Percentiles rank a stretch among this genome's conserved stretches.
Evolutionary conservation across 2,113 vertebrate species (phyloP).

Genomic region (Hydropotes inermis): DNA sequence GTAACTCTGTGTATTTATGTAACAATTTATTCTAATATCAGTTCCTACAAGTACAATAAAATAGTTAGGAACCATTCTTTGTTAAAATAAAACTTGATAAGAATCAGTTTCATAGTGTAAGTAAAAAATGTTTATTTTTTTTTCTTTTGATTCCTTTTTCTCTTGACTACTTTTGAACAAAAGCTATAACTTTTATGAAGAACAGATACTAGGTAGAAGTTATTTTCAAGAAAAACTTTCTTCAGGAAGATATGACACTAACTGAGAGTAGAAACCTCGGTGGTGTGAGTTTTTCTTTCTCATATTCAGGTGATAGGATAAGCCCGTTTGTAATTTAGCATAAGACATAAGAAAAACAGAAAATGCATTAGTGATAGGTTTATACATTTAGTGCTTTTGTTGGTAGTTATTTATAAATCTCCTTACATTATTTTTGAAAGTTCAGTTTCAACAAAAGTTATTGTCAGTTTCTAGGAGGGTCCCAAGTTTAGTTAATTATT

Average conservation of each 20-base stretch:
- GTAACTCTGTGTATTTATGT: neutral
- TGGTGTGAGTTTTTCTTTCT: neutral
- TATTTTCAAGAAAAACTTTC: neutral
- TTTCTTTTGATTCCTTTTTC: neutral
- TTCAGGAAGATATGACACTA: neutral
- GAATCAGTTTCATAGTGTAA: neutral
- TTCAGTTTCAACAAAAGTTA: constrained; percentile 1
- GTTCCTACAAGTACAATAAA: neutral
- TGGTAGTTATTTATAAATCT: constrained; percentile 41
- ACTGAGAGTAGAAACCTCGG: neutral
- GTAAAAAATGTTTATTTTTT: neutral
- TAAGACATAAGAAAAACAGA: neutral
- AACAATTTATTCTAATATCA: neutral
- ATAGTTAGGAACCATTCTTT: neutral
- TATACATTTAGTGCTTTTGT: neutral
- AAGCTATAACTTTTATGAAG: neutral
- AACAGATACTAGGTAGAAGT: neutral
- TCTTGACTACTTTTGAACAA: neutral
- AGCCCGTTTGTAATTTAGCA: neutral
- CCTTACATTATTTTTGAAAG: neutral
- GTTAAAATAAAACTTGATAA: neutral
- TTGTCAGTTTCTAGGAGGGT: constrained; percentile 11
- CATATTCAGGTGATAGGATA: neutral
- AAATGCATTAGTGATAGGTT: neutral
- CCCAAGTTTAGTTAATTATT: constrained; percentile 49